A percentile compares a stretch with the other conserved stretches of the same genome.
These are phyloP conservation scores for Acanthurus lineatus DNA, from an alignment of 2,797 vertebrate genomes.

Conservation along the genomic window DNA sequence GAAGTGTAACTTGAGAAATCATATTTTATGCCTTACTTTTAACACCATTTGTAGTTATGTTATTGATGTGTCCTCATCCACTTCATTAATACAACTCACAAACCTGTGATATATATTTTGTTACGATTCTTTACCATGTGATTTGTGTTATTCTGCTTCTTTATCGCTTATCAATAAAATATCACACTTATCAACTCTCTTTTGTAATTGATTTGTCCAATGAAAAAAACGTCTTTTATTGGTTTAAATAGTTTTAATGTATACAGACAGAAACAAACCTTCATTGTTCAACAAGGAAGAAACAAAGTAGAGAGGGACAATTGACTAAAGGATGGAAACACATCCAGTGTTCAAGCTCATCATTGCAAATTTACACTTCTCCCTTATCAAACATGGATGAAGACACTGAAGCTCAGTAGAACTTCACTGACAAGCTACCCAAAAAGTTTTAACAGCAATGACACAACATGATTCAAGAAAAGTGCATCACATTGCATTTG, in stretches of 20 bases:
- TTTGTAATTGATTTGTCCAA: constrained; percentile 41
- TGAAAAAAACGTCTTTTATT: not conserved
- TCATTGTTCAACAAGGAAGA: constrained; percentile 48
- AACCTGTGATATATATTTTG: constrained; percentile 83
- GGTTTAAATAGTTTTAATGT: constrained; percentile 73
- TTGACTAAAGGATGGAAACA: constrained; percentile 45
- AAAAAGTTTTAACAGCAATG: constrained; percentile 62
- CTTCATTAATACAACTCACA: constrained; percentile 80
- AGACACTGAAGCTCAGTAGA: constrained; percentile 63
- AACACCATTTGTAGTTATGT: constrained; percentile 77
- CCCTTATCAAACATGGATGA: constrained; percentile 66
- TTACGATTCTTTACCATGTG: constrained; percentile 79
- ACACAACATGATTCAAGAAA: constrained; percentile 60
- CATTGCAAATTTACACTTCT: constrained; percentile 50
- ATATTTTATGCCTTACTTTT: constrained; percentile 75
- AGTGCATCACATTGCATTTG: constrained; percentile 64
- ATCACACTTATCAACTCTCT: constrained; percentile 56
- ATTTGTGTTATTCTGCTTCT: constrained; percentile 80
- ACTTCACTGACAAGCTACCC: constrained; percentile 61
- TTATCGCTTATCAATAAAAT: constrained; percentile 81
- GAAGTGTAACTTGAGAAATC: constrained; percentile 81
- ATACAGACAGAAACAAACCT: constrained; percentile 51
- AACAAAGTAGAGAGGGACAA: constrained; percentile 43
- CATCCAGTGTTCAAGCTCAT: constrained; percentile 56
- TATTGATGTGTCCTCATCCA: constrained; percentile 76